These are phyloP conservation scores for Falco concolor DNA, from an alignment of 2,797 vertebrate species.

Conservation along the genomic window DNA sequence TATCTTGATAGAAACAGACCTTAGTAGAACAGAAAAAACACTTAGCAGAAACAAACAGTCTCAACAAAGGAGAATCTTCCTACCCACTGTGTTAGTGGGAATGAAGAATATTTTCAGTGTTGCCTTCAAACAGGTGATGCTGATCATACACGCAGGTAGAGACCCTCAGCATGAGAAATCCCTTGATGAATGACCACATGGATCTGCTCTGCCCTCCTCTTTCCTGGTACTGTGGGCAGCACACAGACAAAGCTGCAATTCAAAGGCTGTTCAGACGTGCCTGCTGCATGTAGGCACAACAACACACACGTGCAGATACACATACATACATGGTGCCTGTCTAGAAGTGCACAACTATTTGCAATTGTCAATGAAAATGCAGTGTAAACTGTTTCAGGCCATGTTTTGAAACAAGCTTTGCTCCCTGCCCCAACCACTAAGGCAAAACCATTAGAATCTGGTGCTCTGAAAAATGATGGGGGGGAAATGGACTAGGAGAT, in stretches of 20 bases:
- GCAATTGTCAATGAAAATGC: background rate
- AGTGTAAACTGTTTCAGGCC: background rate
- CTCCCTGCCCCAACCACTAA: background rate
- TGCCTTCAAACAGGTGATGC: background rate
- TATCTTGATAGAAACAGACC: background rate
- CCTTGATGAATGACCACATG: background rate
- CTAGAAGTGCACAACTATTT: background rate
- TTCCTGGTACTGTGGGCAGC: background rate
- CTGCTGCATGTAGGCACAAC: background rate
- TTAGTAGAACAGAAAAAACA: background rate
- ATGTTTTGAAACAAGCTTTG: background rate
- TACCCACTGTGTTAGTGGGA: background rate
- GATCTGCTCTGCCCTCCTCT: background rate
- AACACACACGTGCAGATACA: rapidly evolving
- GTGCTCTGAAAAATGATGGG: background rate
- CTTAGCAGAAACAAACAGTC: background rate
- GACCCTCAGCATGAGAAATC: background rate
- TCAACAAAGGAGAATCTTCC: background rate
- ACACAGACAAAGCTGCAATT: background rate
- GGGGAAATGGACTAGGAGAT: background rate
- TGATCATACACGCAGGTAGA: background rate
- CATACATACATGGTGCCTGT: background rate
- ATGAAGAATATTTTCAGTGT: background rate
- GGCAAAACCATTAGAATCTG: background rate
- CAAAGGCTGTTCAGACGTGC: background rate